Evolutionary conservation across 2,888 invertebrate genomes (phyloP).

Genomic region (Dioctria linearis): DNA sequence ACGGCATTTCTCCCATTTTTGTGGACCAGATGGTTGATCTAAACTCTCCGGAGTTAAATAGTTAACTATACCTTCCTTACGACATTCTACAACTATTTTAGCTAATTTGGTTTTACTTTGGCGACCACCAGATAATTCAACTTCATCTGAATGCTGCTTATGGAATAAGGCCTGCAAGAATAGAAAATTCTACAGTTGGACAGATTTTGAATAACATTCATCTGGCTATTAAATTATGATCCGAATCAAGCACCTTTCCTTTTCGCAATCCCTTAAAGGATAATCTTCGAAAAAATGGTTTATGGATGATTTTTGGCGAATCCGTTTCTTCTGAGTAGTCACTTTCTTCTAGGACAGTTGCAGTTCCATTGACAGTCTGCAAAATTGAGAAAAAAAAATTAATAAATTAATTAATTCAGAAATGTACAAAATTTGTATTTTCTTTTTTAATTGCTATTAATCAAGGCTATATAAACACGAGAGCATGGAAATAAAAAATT

Average conservation of each 20-base stretch:
- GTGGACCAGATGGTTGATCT: slow-evolving; percentile 86
- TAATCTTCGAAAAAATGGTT: slow-evolving; percentile 87
- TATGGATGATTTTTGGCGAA: slow-evolving; percentile 85
- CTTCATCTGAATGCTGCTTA: slow-evolving; percentile 92
- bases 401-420: not conserved
- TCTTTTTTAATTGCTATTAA: not conserved
- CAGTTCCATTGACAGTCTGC: slow-evolving; percentile 65
- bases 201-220: slow-evolving; percentile 4
- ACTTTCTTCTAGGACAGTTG: slow-evolving; percentile 74
- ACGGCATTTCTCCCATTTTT: slow-evolving; percentile 95
- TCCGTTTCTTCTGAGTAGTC: slow-evolving; percentile 85
- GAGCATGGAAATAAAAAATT: slow-evolving; percentile 24
- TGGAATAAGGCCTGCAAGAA: slow-evolving; percentile 82
- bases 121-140: slow-evolving; percentile 80
- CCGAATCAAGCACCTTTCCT: slow-evolving; percentile 76
- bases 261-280: slow-evolving; percentile 91
- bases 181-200: slow-evolving; percentile 65
- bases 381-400: slow-evolving; percentile 51
- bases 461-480: not conserved
- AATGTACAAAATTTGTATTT: not conserved
- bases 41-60: slow-evolving; percentile 93
- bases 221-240: not conserved
- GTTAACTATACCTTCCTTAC: slow-evolving; percentile 94
- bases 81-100: slow-evolving; percentile 93
- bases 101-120: slow-evolving; percentile 89